phyloP scores from a whole-genome alignment of 2,113 vertebrate genomes.

The Rattus rattus region DNA sequence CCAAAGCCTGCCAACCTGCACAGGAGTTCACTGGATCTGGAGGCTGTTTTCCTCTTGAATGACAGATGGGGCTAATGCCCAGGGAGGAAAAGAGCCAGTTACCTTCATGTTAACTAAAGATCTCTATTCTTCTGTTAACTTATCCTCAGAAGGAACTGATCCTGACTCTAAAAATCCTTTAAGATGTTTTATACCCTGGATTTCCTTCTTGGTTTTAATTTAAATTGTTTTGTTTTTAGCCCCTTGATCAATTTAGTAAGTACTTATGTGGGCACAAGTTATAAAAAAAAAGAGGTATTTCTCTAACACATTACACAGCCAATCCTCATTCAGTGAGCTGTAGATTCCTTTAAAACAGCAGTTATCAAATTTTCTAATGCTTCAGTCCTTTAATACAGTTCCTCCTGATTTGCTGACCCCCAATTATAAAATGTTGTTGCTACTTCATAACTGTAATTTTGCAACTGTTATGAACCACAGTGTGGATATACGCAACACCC shows the following conservation, averaged over 20 bases:
- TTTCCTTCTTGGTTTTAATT: slow-evolving; percentile 26
- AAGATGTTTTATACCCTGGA: neutral
- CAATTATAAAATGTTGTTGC: neutral
- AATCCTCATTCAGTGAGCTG: neutral
- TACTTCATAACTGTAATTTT: neutral
- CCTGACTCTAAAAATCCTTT: neutral
- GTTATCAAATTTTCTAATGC: neutral
- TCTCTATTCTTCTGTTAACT: slow-evolving; percentile 30
- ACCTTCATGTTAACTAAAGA: neutral
- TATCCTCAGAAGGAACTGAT: neutral
- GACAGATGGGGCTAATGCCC: neutral
- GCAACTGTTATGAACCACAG: neutral
- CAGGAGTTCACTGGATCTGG: neutral
- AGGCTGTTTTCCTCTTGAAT: neutral
- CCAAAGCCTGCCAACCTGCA: neutral
- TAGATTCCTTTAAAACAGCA: neutral
- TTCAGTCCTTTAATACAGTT: neutral
- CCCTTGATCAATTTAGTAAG: neutral
- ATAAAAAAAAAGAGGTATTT: slow-evolving; percentile 1
- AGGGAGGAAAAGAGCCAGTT: neutral
- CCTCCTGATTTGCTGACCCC: neutral
- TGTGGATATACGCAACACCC: neutral
- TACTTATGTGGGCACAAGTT: neutral
- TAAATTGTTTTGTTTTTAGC: neutral
- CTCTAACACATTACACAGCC: neutral